These are phyloP conservation scores for Leptarthrus brevirostris DNA, from an alignment of 2,888 invertebrate species.

Conservation along the genomic window DNA sequence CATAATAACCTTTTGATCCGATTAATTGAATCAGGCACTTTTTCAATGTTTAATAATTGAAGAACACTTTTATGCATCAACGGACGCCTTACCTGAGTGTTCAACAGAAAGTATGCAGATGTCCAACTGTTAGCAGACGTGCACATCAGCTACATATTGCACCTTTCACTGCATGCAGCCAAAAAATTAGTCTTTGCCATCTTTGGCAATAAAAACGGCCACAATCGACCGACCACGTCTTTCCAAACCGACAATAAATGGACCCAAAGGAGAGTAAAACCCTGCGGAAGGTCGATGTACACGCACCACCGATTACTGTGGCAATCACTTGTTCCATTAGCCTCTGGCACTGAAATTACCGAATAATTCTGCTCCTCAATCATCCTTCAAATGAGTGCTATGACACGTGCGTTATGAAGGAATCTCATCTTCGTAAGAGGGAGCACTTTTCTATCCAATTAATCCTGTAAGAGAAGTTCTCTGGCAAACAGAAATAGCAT, in stretches of 20 bases:
- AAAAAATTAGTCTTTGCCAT: constrained; percentile 3
- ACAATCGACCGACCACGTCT: not conserved
- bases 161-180: not conserved
- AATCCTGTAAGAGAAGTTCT: constrained; percentile 1
- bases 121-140: constrained; percentile 14
- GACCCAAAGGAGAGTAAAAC: not conserved
- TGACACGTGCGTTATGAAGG: constrained; percentile 38
- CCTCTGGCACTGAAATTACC: constrained; percentile 18
- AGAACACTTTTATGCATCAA: too few relatives aligned
- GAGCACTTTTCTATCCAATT: constrained; percentile 18
- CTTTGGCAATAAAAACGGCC: constrained; percentile 1
- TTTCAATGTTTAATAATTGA: constrained; percentile 5
- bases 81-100: not conserved
- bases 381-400: constrained; percentile 26
- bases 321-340: constrained; percentile 47
- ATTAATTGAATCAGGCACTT: constrained; percentile 10
- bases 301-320: constrained; percentile 31
- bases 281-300: not conserved
- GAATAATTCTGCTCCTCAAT: not conserved
- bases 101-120: not conserved
- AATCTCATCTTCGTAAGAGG: not conserved
- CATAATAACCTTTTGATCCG: constrained; percentile 10
- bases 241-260: not conserved
- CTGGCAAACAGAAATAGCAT: not conserved
- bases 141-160: not conserved